phyloP scores from a whole-genome alignment of 2,888 invertebrate genomes.

The Nephrotoma flavescens region DNA sequence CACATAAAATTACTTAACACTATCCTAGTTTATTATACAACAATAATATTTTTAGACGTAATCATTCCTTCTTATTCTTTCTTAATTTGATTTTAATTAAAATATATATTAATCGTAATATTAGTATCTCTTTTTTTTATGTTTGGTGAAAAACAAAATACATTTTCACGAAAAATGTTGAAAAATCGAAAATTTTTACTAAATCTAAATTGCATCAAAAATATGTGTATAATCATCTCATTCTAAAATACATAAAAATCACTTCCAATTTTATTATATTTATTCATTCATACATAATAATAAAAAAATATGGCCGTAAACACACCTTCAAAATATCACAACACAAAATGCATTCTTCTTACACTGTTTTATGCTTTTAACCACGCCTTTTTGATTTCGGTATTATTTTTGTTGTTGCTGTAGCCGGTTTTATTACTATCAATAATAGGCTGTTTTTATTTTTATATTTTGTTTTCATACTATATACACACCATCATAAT shows the following conservation, averaged over 20 bases:
- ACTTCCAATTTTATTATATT: neutral
- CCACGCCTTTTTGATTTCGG: neutral
- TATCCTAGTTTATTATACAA: neutral
- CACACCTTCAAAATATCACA: slow-evolving; percentile 3
- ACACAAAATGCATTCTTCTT: slow-evolving; percentile 1
- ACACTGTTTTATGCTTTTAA: neutral
- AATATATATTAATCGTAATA: neutral
- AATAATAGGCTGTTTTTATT: neutral
- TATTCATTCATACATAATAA: slow-evolving; percentile 1
- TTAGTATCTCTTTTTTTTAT: neutral
- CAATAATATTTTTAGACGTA: neutral
- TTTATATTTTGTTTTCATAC: neutral
- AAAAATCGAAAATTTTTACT: neutral
- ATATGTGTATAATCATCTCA: neutral
- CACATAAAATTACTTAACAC: neutral
- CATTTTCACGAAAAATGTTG: neutral
- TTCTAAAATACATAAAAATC: neutral
- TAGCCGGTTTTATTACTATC: neutral
- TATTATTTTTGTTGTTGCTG: neutral
- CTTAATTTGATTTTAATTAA: neutral
- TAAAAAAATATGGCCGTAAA: slow-evolving; percentile 4
- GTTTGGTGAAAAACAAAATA: neutral
- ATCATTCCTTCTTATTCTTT: neutral
- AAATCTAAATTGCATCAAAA: neutral
- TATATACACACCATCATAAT: neutral